Base-by-base conservation (phyloP, 2,888 invertebrate genomes). In the Anticlea derivata region DNA sequence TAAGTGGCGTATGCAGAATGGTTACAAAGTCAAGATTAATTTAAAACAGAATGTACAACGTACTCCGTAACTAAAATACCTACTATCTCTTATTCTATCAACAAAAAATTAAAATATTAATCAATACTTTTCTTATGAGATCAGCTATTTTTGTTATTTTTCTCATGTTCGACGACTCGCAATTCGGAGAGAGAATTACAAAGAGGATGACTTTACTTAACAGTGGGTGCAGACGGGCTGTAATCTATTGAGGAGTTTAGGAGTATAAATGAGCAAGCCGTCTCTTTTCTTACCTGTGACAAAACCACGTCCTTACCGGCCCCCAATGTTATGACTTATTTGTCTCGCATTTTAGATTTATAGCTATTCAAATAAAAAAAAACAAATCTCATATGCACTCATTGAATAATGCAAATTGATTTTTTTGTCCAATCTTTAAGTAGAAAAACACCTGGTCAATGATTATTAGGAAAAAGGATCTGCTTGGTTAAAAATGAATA, bases 271-370 rank as follows among this genome's bases (percentile, higher is more conserved):
- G 11, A 31, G 27, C 11, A 11, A 37, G 41, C 35, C 37, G 13
- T 31, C 5, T 17, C 5, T 12, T 7, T 5, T 23, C 0, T 30
- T 8, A 29, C 29, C 48, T 53, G 26, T 55, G 47, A 47, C 56
- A 56, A 58, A 53, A 65, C 75, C 77, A 79, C 78, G 86, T 78
- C 81, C 81, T 83, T 78, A 77, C 78, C 74, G 57, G 75, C 65
- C 68, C 63, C 75, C 80, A 86, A 87, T 86, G 83, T 88, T 89
- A 86, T 86, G 88, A 89, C 89, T 86, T 87, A 86, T 86, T 86
- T 83, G 87, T 86, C 87, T 84, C 81, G 78, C 68, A 61, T 61
- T 50, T 58, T 67, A 80, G 83, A 87, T 87, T 87, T 87, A 88
- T 88, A 68, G 83, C 63, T 74, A 68, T 78, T 74, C 71, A 68